phyloP scores from a whole-genome alignment of 2,113 vertebrate genomes.

The Okapia johnstoni region DNA sequence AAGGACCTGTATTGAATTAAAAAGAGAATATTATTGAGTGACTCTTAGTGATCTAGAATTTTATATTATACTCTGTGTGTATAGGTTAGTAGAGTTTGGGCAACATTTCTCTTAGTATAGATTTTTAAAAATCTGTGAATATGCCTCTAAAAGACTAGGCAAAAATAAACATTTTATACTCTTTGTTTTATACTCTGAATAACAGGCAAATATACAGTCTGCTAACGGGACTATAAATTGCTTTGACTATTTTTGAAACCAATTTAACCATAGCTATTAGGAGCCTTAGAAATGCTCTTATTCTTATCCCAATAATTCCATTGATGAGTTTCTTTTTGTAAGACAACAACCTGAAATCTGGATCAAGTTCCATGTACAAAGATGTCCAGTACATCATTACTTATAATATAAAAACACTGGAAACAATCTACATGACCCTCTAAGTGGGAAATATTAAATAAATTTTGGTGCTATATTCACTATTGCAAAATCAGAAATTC shows the following conservation, averaged over 20 bases:
- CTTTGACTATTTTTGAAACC: background rate
- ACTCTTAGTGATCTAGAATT: background rate
- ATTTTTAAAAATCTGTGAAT: background rate
- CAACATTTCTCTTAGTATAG: background rate
- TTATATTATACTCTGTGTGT: background rate
- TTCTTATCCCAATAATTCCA: background rate
- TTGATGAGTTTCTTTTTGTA: background rate
- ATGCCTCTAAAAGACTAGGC: background rate
- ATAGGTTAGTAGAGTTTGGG: background rate
- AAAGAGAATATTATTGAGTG: background rate
- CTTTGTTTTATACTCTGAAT: background rate
- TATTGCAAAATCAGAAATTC: background rate
- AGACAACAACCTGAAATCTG: background rate
- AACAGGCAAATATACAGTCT: background rate
- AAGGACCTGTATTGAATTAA: slow-evolving; percentile 47
- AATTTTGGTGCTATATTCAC: background rate
- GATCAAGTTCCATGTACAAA: background rate
- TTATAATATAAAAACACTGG: background rate
- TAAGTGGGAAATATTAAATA: background rate
- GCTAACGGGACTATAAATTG: background rate
- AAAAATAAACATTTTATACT: background rate
- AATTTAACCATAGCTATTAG: background rate
- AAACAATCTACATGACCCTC: background rate
- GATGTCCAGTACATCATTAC: too few relatives aligned
- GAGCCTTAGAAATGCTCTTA: background rate